Conservation (phyloP, 2,888 invertebrate genomes). For the Apocheima hispidaria region DNA sequence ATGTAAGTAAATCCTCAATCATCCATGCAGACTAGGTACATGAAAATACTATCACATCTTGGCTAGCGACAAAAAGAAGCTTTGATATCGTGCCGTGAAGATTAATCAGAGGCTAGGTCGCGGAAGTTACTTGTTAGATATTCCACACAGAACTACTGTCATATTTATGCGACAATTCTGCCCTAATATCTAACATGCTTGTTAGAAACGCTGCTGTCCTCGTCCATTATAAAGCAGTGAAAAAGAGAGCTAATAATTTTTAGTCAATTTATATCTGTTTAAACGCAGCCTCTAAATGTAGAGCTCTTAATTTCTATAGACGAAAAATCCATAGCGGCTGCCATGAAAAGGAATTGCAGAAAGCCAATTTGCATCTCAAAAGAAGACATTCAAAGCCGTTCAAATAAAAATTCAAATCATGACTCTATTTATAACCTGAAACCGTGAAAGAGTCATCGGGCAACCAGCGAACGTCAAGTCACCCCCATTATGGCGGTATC, state of each 20-base stretch:
- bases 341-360: slow-evolving; percentile 17
- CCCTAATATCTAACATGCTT: neutral
- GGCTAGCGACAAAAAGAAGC: slow-evolving; percentile 5
- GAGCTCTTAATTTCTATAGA: slow-evolving; percentile 15
- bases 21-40: neutral
- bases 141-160: slow-evolving; percentile 2
- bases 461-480: slow-evolving; percentile 51
- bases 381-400: slow-evolving; percentile 16
- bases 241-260: too few relatives aligned
- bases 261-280: too few relatives aligned
- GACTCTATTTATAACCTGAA: slow-evolving; percentile 35
- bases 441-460: slow-evolving; percentile 23
- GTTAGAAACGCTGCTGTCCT: too few relatives aligned
- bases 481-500: slow-evolving; percentile 72
- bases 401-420: slow-evolving; percentile 17
- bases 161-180: neutral
- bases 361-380: slow-evolving; percentile 28
- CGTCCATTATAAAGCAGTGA: too few relatives aligned
- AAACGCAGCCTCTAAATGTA: neutral
- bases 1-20: neutral
- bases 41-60: neutral
- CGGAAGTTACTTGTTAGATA: slow-evolving; percentile 14
- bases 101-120: slow-evolving; percentile 20
- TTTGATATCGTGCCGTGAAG: slow-evolving; percentile 5
- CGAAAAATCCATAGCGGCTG: slow-evolving; percentile 16